Evolutionary conservation across 2,797 vertebrate species (phyloP).

Genomic region (Clarias laeviceps): DNA sequence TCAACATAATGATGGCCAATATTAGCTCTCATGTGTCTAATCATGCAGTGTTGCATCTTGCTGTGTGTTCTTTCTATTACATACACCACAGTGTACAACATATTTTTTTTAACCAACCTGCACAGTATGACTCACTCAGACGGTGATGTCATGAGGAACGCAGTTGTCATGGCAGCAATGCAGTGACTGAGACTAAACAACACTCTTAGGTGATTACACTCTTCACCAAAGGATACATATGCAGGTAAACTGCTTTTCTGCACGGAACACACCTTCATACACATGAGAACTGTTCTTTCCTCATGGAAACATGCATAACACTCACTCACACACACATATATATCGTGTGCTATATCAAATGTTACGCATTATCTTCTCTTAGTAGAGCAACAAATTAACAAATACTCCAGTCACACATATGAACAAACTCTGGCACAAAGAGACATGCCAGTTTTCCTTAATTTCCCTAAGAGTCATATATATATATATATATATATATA

Average conservation of each 20-base stretch:
- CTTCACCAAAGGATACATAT: not conserved
- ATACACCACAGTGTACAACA: constrained; percentile 29
- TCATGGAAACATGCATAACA: not conserved
- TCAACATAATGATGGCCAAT: not conserved
- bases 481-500: too few species aligned
- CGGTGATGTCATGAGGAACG: constrained; percentile 70
- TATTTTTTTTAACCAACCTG: constrained; percentile 46
- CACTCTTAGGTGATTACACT: not conserved
- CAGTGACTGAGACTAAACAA: constrained; percentile 43
- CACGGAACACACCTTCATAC: not conserved
- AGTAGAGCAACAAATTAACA: not conserved
- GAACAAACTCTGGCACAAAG: not conserved
- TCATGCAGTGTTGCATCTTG: constrained; percentile 11
- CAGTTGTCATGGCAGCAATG: constrained; percentile 73
- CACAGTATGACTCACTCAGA: constrained; percentile 72
- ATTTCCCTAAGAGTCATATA: not conserved
- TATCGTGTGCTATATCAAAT: too few species aligned
- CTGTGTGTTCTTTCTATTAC: constrained; percentile 6
- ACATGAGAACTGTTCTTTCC: not conserved
- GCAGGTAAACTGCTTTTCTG: not conserved
- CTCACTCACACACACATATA: not conserved
- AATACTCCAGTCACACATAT: not conserved
- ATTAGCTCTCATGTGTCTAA: constrained; percentile 10
- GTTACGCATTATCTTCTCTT: too few species aligned
- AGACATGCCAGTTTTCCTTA: not conserved